phyloP scores from a whole-genome alignment of 2,888 invertebrate genomes.

The Hermaeophaga mercurialis region DNA sequence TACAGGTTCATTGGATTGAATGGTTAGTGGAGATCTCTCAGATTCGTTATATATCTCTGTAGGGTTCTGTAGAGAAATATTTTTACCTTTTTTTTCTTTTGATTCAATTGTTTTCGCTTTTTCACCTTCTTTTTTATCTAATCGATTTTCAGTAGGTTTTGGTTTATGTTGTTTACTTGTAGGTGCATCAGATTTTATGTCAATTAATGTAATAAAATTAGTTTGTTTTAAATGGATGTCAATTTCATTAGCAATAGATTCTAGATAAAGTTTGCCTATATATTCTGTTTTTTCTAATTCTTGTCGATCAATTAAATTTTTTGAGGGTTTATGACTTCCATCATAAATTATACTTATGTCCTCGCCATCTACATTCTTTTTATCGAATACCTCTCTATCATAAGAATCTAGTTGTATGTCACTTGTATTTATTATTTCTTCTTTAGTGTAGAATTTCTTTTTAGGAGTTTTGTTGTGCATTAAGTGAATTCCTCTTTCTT shows the following conservation, averaged over 20 bases:
- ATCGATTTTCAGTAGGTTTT: not conserved
- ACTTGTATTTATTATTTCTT: conserved; percentile 14
- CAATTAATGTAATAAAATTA: conserved; percentile 41
- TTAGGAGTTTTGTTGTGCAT: conserved; percentile 47
- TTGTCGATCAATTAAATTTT: not conserved
- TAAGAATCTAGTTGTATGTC: conserved; percentile 18
- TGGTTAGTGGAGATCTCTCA: no score
- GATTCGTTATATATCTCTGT: no score
- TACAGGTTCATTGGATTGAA: not conserved
- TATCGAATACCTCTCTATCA: conserved; percentile 28
- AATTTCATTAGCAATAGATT: conserved; percentile 41
- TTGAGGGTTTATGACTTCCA: not conserved
- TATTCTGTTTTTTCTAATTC: conserved; percentile 22
- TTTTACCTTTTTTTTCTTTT: not conserved
- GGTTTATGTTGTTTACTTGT: not conserved
- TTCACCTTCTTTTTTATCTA: not conserved
- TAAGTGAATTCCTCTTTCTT: conserved; percentile 53
- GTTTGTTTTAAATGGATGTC: conserved; percentile 41
- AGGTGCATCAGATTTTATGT: conserved; percentile 30
- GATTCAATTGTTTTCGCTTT: not conserved
- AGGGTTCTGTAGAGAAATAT: not conserved
- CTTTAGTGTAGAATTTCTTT: conserved; percentile 25
- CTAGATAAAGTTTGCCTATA: conserved; percentile 44
- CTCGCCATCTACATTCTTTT: conserved; percentile 8
- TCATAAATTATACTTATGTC: conserved; percentile 14